Evolutionary conservation across 1,140 invertebrate species (phyloP).

Genomic region (Mesaphorura yosii): DNA sequence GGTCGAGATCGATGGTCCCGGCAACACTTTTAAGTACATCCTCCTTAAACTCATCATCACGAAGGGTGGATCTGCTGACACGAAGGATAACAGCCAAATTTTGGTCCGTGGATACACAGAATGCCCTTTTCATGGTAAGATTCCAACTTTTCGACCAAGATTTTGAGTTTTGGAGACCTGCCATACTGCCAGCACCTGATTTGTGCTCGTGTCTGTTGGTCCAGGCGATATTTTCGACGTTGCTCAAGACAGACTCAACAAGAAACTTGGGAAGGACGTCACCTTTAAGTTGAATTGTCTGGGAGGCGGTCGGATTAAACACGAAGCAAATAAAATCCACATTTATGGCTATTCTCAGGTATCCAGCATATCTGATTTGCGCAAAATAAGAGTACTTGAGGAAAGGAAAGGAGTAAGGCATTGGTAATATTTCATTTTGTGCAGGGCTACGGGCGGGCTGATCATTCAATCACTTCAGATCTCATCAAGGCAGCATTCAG

Average conservation of each 20-base stretch:
- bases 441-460: constrained; percentile 69
- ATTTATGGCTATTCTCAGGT: constrained; percentile 80
- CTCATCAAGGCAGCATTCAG: constrained; percentile 64
- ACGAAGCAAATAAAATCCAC: constrained; percentile 57
- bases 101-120: not conserved
- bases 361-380: too few relatives aligned
- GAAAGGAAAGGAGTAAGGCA: too few relatives aligned
- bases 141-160: not conserved
- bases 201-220: constrained; percentile 9
- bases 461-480: constrained; percentile 60
- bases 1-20: too few relatives aligned
- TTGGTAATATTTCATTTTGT: too few relatives aligned
- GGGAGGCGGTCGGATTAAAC: constrained; percentile 71
- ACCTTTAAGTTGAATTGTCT: constrained; percentile 57
- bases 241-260: constrained; percentile 39
- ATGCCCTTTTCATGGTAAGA: not conserved
- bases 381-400: too few relatives aligned
- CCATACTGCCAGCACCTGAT: not conserved
- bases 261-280: constrained; percentile 39
- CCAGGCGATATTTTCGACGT: constrained; percentile 57
- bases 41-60: not conserved
- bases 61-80: not conserved
- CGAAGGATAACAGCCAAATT: not conserved
- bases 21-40: constrained; percentile 3
- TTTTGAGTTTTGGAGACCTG: not conserved